Percentiles rank a stretch among this genome's conserved stretches.
These are phyloP conservation scores for Ailuropoda melanoleuca DNA, from an alignment of 2,113 vertebrate species.

Conservation along the genomic window DNA sequence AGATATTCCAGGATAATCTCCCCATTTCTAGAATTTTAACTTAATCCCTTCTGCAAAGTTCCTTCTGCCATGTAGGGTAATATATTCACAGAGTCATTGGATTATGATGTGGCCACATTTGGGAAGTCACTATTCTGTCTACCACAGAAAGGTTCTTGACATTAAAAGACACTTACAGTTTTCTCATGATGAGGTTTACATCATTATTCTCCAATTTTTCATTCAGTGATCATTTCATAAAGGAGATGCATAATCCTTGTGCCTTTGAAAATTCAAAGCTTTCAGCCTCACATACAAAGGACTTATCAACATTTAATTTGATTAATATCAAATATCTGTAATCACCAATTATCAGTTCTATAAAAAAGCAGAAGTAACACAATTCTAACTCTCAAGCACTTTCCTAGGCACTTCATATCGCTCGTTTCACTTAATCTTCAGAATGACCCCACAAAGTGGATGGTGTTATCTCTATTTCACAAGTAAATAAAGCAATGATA, in stretches of 20 bases:
- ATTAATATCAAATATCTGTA: background rate
- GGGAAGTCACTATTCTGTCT: background rate
- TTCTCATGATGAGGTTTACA: too few species aligned
- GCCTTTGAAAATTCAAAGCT: background rate
- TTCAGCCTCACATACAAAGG: background rate
- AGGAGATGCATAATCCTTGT: background rate
- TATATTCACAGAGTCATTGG: background rate
- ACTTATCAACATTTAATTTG: background rate
- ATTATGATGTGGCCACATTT: background rate
- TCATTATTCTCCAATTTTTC: constrained; percentile 12
- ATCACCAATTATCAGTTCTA: background rate
- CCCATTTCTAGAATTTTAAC: background rate
- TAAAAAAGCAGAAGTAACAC: background rate
- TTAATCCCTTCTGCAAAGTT: background rate
- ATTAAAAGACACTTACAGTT: background rate
- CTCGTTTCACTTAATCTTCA: background rate
- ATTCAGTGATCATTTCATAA: background rate
- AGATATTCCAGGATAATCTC: background rate
- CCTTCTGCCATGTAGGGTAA: background rate
- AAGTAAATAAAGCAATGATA: background rate
- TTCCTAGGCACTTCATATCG: background rate
- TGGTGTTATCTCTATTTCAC: background rate
- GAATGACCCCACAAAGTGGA: background rate
- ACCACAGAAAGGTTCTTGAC: background rate
- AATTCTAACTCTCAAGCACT: background rate